Conservation (phyloP, 23 tunicate genomes). For the Ascidia mentula region DNA sequence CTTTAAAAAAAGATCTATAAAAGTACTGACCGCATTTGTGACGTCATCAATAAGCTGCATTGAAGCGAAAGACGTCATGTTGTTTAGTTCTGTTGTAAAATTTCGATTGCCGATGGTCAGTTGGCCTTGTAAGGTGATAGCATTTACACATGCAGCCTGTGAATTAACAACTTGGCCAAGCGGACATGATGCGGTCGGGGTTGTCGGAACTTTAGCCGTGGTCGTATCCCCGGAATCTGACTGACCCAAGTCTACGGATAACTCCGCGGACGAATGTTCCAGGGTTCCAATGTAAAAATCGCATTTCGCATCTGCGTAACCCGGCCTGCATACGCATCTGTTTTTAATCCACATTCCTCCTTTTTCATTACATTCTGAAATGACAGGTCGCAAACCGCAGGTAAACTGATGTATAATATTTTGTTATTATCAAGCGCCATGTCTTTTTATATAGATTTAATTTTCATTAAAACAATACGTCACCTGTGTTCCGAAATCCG, state of each 20-base stretch:
- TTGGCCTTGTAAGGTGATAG: background rate
- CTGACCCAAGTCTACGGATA: background rate
- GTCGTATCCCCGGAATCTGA: background rate
- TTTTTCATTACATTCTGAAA: slow-evolving; percentile 10
- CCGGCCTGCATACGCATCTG: slow-evolving; percentile 18
- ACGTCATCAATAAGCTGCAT: background rate
- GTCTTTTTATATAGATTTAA: too few species aligned
- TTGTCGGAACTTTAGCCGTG: background rate
- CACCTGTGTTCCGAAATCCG: too few species aligned
- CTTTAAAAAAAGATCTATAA: background rate
- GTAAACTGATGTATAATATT: too few species aligned
- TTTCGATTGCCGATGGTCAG: background rate
- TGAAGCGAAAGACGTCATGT: background rate
- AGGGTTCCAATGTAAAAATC: background rate
- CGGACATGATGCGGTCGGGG: background rate
- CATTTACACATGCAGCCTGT: background rate
- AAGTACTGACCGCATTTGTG: background rate
- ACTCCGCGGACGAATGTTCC: background rate
- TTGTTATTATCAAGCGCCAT: too few species aligned
- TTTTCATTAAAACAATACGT: too few species aligned
- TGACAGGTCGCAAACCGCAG: too few species aligned
- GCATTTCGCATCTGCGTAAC: slow-evolving; percentile 13
- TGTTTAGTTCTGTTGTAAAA: background rate
- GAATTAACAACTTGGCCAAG: background rate
- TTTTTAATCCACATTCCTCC: slow-evolving; percentile 7